phyloP scores from a whole-genome alignment of 2,113 vertebrate species.

The Prionailurus bengalensis region DNA sequence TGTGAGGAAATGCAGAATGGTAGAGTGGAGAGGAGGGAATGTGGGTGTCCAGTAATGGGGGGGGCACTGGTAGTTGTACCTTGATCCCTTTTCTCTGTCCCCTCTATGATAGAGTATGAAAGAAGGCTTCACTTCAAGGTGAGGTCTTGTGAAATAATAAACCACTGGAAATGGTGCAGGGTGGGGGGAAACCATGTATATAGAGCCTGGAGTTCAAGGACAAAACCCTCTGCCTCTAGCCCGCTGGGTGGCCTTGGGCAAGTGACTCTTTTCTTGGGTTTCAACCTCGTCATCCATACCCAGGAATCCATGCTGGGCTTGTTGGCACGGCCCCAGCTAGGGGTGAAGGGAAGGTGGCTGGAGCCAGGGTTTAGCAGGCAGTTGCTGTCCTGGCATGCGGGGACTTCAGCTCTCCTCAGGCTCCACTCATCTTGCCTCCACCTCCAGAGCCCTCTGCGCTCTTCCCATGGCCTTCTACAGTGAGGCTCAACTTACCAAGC shows the following conservation, averaged over 20 bases:
- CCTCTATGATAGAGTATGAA: neutral
- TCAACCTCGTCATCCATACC: neutral
- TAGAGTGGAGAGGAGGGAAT: neutral
- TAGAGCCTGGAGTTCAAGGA: neutral
- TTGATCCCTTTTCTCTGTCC: neutral
- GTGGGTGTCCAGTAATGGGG: neutral
- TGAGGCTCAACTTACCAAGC: neutral
- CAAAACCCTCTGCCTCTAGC: neutral
- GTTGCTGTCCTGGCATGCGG: rapidly evolving
- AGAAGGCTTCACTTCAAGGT: neutral
- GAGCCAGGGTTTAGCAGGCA: no score
- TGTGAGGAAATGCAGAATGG: neutral
- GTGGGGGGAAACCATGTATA: neutral
- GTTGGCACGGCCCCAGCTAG: no score
- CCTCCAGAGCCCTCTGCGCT: neutral
- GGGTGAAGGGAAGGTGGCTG: neutral
- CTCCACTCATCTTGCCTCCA: neutral
- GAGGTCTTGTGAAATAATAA: neutral
- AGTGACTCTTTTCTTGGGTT: neutral
- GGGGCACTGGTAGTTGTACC: neutral
- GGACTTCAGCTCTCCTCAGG: neutral
- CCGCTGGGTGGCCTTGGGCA: neutral
- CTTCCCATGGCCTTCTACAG: neutral
- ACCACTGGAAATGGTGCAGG: neutral
- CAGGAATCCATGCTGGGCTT: neutral